Conservation (phyloP, 2,113 vertebrate genomes). For the Struthidea cinerea region DNA sequence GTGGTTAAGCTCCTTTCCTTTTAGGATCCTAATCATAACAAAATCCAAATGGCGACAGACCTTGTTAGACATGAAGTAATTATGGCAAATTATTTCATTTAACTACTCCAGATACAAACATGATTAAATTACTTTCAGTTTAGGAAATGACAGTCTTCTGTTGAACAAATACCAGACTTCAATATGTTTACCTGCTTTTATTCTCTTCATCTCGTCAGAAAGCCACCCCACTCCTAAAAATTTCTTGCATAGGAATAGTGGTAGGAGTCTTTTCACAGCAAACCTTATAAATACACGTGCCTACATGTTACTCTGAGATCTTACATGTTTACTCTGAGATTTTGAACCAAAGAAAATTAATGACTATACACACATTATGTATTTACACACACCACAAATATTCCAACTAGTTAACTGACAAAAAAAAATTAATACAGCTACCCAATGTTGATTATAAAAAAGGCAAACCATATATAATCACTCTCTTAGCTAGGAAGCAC, state of each 20-base stretch:
- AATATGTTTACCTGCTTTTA: not conserved
- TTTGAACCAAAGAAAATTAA: not conserved
- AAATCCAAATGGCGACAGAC: slow-evolving; percentile 25
- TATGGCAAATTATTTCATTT: slow-evolving; percentile 28
- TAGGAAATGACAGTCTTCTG: not conserved
- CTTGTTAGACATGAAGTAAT: slow-evolving; percentile 15
- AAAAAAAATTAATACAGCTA: not conserved
- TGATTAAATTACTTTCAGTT: slow-evolving; percentile 47
- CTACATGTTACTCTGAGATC: not conserved
- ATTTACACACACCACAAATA: not conserved
- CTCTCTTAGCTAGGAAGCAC: not conserved
- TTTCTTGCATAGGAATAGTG: not conserved
- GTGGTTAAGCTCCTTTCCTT: not conserved
- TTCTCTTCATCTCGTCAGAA: not conserved
- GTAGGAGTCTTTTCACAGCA: not conserved
- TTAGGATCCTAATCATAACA: not conserved
- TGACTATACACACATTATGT: not conserved
- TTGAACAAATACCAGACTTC: slow-evolving; percentile 11
- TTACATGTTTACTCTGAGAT: not conserved
- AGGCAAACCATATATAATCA: not conserved
- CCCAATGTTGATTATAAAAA: not conserved
- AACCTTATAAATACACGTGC: not conserved
- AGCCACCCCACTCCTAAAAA: not conserved
- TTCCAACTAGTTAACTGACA: not conserved
- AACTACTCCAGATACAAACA: slow-evolving; percentile 24